These are phyloP conservation scores for Camelus dromedarius DNA, from an alignment of 2,113 vertebrate genomes.

Conservation along the genomic window DNA sequence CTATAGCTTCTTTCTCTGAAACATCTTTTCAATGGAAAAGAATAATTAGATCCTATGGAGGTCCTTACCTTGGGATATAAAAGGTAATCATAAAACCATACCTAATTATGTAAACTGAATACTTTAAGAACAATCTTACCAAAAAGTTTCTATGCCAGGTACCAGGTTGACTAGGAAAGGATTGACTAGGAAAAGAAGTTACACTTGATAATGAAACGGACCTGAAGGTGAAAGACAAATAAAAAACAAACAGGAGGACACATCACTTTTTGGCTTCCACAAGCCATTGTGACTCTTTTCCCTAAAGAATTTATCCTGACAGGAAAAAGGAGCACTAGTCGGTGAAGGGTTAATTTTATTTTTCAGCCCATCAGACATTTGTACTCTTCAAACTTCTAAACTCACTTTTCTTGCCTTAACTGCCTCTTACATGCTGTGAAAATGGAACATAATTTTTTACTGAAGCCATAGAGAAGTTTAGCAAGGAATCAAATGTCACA, in stretches of 20 bases:
- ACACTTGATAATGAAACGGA: constrained; percentile 39
- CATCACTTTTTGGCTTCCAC: background rate
- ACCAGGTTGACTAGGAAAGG: background rate
- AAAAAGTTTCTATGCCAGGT: constrained; percentile 14
- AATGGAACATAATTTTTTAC: constrained; percentile 58
- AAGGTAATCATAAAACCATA: constrained; percentile 76
- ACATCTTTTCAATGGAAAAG: constrained; percentile 84
- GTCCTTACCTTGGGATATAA: constrained; percentile 77
- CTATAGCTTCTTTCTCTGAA: constrained; percentile 81
- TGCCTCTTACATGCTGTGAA: constrained; percentile 45
- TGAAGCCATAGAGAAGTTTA: constrained; percentile 55
- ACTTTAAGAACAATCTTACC: constrained; percentile 55
- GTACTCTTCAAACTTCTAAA: background rate
- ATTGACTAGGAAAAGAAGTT: background rate
- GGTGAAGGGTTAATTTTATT: constrained; percentile 55
- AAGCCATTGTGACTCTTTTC: constrained; percentile 12
- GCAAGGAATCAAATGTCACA: background rate
- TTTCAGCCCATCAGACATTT: constrained; percentile 30
- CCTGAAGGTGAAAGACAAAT: constrained; percentile 11
- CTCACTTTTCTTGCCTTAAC: constrained; percentile 35
- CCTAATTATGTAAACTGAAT: constrained; percentile 82
- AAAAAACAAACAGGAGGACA: constrained; percentile 58
- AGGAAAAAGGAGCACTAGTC: background rate
- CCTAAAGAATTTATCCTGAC: background rate
- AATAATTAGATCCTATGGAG: constrained; percentile 84